Conservation (phyloP, 2,113 vertebrate genomes). For the Elanus axillaris region DNA sequence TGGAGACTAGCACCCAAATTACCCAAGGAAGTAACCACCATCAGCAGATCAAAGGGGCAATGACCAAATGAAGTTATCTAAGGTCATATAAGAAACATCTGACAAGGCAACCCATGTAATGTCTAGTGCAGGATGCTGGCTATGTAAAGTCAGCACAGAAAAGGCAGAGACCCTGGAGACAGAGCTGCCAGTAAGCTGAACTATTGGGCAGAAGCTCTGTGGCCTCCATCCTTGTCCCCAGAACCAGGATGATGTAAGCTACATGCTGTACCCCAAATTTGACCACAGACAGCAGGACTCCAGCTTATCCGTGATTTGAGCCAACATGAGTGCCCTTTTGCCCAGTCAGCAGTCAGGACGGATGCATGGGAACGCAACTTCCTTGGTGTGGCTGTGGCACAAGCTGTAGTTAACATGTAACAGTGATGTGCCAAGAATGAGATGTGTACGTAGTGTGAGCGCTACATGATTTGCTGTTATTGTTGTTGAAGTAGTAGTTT, state of each 20-base stretch:
- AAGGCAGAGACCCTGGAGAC: background rate
- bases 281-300: background rate
- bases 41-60: background rate
- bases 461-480: background rate
- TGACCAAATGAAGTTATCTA: background rate
- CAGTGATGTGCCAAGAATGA: background rate
- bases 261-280: background rate
- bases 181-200: background rate
- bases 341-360: background rate
- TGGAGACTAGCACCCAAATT: background rate
- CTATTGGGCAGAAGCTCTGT: background rate
- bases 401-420: background rate
- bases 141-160: background rate
- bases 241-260: background rate
- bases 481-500: background rate
- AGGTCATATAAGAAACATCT: background rate
- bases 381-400: background rate
- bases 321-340: background rate
- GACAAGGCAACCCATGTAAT: background rate
- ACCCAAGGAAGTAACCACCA: background rate
- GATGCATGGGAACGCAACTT: background rate
- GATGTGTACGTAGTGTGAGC: rapidly evolving
- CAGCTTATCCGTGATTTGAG: background rate
- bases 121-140: background rate
- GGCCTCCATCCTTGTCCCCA: background rate